Conservation (phyloP, 2,888 invertebrate genomes). For the Elegia similella region DNA sequence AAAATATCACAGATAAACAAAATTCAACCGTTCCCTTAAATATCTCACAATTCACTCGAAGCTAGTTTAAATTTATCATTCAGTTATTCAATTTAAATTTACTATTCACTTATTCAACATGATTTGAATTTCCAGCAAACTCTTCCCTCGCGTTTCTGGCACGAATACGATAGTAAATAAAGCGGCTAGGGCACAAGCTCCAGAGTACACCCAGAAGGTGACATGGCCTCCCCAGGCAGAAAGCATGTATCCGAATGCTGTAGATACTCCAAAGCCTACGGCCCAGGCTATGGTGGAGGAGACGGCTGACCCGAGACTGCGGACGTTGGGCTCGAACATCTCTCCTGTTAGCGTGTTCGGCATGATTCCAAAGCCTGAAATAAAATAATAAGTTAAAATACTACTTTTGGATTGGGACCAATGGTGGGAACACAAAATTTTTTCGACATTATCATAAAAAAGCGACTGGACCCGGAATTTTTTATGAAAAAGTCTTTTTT, state of each 20-base stretch:
- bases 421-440: too few relatives aligned
- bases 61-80: too few relatives aligned
- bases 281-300: slow-evolving; percentile 27
- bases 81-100: too few relatives aligned
- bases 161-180: slow-evolving; percentile 33
- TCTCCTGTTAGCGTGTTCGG: slow-evolving; percentile 33
- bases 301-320: slow-evolving; percentile 31
- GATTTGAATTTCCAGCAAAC: slow-evolving; percentile 33
- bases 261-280: slow-evolving; percentile 27
- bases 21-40: too few relatives aligned
- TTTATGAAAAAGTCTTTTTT: too few relatives aligned
- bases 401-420: too few relatives aligned
- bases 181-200: slow-evolving; percentile 22
- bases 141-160: slow-evolving; percentile 42
- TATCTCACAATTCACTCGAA: too few relatives aligned
- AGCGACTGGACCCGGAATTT: too few relatives aligned
- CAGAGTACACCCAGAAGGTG: slow-evolving; percentile 34
- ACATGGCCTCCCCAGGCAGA: slow-evolving; percentile 27
- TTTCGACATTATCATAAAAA: too few relatives aligned
- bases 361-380: slow-evolving; percentile 31
- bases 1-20: too few relatives aligned
- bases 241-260: slow-evolving; percentile 29
- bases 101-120: slow-evolving; percentile 25
- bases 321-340: slow-evolving; percentile 33
- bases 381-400: slow-evolving; percentile 1